Evolutionary conservation across 2,113 vertebrate species (phyloP).

Genomic region (Lota lota): DNA sequence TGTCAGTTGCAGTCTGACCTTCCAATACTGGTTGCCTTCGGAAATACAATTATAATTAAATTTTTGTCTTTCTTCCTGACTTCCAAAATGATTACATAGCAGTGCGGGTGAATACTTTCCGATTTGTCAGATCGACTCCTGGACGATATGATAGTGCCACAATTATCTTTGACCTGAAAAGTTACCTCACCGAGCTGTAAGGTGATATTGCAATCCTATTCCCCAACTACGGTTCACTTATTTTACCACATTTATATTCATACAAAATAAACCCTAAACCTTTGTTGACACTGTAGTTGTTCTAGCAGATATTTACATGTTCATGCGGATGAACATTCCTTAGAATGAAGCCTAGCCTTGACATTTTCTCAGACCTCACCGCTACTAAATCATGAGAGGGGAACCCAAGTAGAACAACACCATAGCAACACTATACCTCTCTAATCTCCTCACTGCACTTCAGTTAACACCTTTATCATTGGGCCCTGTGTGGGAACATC

Average conservation of each 20-base stretch:
- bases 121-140: slow-evolving; percentile 9
- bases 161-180: too few species aligned
- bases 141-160: too few species aligned
- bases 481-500: not conserved
- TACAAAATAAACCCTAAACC: too few species aligned
- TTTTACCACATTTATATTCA: too few species aligned
- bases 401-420: not conserved
- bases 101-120: slow-evolving; percentile 18
- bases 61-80: slow-evolving; percentile 36
- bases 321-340: not conserved
- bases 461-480: not conserved
- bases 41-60: slow-evolving; percentile 53
- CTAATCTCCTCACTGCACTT: not conserved
- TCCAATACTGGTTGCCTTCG: slow-evolving; percentile 29
- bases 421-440: not conserved
- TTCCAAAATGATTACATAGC: slow-evolving; percentile 36
- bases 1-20: slow-evolving; percentile 52
- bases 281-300: not conserved
- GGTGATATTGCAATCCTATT: too few species aligned
- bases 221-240: too few species aligned
- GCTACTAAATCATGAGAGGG: not conserved
- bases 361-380: not conserved
- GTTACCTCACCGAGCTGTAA: too few species aligned
- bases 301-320: not conserved
- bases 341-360: not conserved